These are phyloP conservation scores for Agrypnus murinus DNA, from an alignment of 2,888 invertebrate species.

Conservation along the genomic window DNA sequence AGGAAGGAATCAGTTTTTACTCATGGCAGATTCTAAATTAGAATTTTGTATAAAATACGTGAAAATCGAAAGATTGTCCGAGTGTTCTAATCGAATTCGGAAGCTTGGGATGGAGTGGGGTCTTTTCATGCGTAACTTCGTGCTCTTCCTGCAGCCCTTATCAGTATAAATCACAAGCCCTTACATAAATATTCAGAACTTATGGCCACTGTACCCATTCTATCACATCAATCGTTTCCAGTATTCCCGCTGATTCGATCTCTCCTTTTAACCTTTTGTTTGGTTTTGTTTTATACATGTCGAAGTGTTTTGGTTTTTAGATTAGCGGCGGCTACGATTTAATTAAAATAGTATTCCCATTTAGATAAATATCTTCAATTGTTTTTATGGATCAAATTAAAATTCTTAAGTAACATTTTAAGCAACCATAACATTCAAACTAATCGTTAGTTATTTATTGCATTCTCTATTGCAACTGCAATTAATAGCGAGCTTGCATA, in stretches of 20 bases:
- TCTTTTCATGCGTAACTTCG: slow-evolving; percentile 25
- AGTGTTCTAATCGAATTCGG: slow-evolving; percentile 19
- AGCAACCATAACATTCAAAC: too few relatives aligned
- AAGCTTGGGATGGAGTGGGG: background rate
- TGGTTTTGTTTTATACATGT: too few relatives aligned
- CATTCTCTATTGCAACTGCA: too few relatives aligned
- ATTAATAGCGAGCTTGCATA: too few relatives aligned
- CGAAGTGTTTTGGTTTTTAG: too few relatives aligned
- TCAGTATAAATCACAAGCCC: slow-evolving; percentile 43
- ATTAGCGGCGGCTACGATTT: too few relatives aligned
- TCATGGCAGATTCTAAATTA: slow-evolving; percentile 4
- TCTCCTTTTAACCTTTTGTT: background rate
- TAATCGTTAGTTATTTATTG: too few relatives aligned
- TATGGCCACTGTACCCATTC: slow-evolving; percentile 34
- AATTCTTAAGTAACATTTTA: too few relatives aligned
- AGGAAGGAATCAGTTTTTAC: slow-evolving; percentile 8
- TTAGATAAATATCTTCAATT: too few relatives aligned
- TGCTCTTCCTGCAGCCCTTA: slow-evolving; percentile 20
- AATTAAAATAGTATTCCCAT: too few relatives aligned
- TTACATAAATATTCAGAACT: slow-evolving; percentile 47
- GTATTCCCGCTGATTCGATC: background rate
- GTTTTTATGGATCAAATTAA: too few relatives aligned
- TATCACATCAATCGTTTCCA: slow-evolving; percentile 28
- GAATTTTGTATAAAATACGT: slow-evolving; percentile 18
- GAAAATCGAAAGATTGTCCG: slow-evolving; percentile 27